Evolutionary conservation across 2,888 invertebrate species (phyloP).

Genomic region (Ophraella communa): DNA sequence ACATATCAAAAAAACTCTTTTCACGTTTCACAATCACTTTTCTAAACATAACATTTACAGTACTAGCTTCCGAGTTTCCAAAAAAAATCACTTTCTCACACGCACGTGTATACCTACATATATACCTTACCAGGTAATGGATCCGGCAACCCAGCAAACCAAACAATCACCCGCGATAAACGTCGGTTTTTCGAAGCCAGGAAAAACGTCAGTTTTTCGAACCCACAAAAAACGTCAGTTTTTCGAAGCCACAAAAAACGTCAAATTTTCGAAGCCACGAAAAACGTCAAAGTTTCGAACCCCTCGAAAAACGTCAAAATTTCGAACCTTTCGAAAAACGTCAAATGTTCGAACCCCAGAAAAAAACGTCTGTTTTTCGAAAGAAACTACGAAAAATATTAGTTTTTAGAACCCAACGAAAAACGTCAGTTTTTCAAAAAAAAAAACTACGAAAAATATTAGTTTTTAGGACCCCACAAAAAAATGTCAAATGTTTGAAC

Average conservation of each 20-base stretch:
- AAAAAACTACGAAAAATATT: neutral
- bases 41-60: conserved; percentile 14
- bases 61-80: conserved; percentile 11
- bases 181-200: too few relatives aligned
- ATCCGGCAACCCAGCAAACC: neutral
- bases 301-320: neutral
- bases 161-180: too few relatives aligned
- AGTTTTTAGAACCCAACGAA: neutral
- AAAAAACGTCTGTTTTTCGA: neutral
- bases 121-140: neutral
- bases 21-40: conserved; percentile 17
- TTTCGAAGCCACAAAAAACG: neutral
- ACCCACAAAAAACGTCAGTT: neutral
- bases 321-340: neutral
- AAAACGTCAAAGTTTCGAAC: neutral
- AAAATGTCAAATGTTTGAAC: neutral
- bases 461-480: neutral
- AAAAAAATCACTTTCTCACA: conserved; percentile 14
- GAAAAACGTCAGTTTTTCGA: too few relatives aligned
- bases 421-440: neutral
- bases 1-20: conserved; percentile 10
- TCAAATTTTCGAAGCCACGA: neutral
- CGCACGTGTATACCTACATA: neutral
- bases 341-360: neutral
- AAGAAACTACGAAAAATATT: neutral